These are phyloP conservation scores for Nebria salina DNA, from an alignment of 2,888 invertebrate genomes.

Conservation along the genomic window DNA sequence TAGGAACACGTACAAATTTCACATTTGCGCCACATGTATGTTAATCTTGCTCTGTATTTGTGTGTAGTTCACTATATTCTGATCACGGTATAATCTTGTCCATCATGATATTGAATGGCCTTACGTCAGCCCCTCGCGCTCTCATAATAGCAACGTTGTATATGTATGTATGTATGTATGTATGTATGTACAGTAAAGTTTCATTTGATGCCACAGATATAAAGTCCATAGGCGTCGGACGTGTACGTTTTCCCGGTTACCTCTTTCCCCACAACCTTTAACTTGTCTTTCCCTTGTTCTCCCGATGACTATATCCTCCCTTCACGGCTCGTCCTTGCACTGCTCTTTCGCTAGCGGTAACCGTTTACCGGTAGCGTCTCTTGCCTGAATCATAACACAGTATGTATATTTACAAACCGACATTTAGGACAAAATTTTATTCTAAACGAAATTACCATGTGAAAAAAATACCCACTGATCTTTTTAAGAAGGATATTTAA, in stretches of 20 bases:
- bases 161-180: too few relatives aligned
- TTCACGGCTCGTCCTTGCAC: neutral
- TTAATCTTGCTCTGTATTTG: neutral
- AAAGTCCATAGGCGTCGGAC: slow-evolving; percentile 61
- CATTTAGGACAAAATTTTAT: too few relatives aligned
- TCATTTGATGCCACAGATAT: slow-evolving; percentile 60
- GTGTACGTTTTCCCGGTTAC: slow-evolving; percentile 53
- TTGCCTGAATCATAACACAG: slow-evolving; percentile 17
- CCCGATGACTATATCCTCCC: neutral
- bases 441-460: too few relatives aligned
- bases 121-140: slow-evolving; percentile 19
- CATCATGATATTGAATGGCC: slow-evolving; percentile 35
- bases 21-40: neutral
- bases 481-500: too few relatives aligned
- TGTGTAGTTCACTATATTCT: slow-evolving; percentile 26
- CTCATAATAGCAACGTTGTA: slow-evolving; percentile 23
- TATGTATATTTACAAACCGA: slow-evolving; percentile 6
- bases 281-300: neutral
- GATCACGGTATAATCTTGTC: slow-evolving; percentile 42
- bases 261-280: slow-evolving; percentile 4
- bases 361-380: slow-evolving; percentile 22
- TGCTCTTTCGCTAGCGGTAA: slow-evolving; percentile 9
- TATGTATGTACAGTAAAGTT: slow-evolving; percentile 58
- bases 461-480: too few relatives aligned
- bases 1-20: neutral